Conservation (phyloP, 2,888 invertebrate genomes). For the Monochamus alternatus region DNA sequence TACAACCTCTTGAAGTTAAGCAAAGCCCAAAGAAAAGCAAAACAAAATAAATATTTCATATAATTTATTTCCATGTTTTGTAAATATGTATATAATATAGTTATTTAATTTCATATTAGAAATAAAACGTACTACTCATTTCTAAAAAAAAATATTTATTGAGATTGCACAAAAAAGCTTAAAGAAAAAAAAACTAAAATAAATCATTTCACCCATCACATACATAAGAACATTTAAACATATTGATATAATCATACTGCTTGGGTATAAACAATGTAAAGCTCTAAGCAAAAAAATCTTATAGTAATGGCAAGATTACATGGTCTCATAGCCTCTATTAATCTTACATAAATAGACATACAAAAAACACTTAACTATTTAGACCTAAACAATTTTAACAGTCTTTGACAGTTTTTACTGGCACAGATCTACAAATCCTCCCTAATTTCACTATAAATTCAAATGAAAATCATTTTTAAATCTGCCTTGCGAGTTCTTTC, state of each 20-base stretch:
- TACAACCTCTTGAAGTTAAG: slow-evolving; percentile 72
- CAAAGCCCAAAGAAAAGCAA: background rate
- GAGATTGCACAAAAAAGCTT: slow-evolving; percentile 57
- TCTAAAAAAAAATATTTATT: slow-evolving; percentile 34
- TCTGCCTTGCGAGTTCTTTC: background rate
- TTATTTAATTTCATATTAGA: background rate
- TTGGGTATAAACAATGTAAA: slow-evolving; percentile 33
- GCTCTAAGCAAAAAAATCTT: slow-evolving; percentile 48
- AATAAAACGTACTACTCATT: background rate
- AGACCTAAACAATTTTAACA: slow-evolving; percentile 49
- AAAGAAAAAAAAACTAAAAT: slow-evolving; percentile 24
- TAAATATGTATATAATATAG: slow-evolving; percentile 1
- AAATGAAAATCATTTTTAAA: background rate
- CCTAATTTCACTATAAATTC: slow-evolving; percentile 44
- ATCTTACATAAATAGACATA: slow-evolving; percentile 33
- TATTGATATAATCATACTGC: slow-evolving; percentile 27
- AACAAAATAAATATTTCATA: background rate
- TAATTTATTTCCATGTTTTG: background rate
- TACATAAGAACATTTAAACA: slow-evolving; percentile 45
- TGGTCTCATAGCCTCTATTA: slow-evolving; percentile 30
- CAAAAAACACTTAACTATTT: slow-evolving; percentile 37
- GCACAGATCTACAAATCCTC: slow-evolving; percentile 60
- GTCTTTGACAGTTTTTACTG: slow-evolving; percentile 63
- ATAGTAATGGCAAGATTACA: slow-evolving; percentile 48
- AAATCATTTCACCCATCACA: slow-evolving; percentile 41